A percentile compares a stretch with the other conserved stretches of the same genome.
Evolutionary conservation across 92 coral and sea anemone species (phyloP).

Genomic region (Diadumene lineata): DNA sequence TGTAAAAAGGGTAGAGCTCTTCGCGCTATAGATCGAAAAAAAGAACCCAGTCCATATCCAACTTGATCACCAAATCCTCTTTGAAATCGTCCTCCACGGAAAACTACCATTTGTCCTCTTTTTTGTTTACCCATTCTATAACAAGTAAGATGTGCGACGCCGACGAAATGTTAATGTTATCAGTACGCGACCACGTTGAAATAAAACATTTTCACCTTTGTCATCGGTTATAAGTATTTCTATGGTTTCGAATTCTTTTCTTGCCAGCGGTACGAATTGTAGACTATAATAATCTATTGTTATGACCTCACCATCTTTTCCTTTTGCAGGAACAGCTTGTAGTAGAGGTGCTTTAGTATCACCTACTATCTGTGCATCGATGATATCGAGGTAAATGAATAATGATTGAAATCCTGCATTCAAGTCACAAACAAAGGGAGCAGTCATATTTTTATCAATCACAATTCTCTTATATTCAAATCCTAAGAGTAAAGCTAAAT

Average conservation of each 20-base stretch:
- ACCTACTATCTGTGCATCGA: neutral
- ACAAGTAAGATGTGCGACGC: neutral
- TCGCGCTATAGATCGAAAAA: neutral
- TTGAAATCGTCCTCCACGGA: too few species aligned
- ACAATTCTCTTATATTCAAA: slow-evolving; percentile 12
- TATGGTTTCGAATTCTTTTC: slow-evolving; percentile 24
- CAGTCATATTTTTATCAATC: slow-evolving; percentile 3
- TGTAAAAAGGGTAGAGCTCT: too few species aligned
- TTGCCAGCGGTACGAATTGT: slow-evolving; percentile 8
- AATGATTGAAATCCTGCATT: slow-evolving; percentile 23
- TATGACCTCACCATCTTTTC: slow-evolving; percentile 24
- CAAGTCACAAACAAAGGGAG: slow-evolving; percentile 12
- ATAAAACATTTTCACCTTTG: slow-evolving; percentile 12
- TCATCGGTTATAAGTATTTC: slow-evolving; percentile 31
- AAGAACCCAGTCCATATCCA: neutral
- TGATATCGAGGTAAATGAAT: slow-evolving; percentile 1
- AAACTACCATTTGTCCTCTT: neutral
- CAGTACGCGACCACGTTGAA: neutral
- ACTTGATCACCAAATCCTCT: too few species aligned
- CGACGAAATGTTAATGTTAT: too few species aligned
- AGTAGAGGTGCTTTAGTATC: neutral
- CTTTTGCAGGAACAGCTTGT: slow-evolving; percentile 12
- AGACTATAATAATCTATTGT: slow-evolving; percentile 10
- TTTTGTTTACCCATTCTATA: neutral
- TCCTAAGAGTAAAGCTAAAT: neutral